Evolutionary conservation across 37 sponge, comb jelly and placozoan species (phyloP).

Genomic region (Crambe crambe): DNA sequence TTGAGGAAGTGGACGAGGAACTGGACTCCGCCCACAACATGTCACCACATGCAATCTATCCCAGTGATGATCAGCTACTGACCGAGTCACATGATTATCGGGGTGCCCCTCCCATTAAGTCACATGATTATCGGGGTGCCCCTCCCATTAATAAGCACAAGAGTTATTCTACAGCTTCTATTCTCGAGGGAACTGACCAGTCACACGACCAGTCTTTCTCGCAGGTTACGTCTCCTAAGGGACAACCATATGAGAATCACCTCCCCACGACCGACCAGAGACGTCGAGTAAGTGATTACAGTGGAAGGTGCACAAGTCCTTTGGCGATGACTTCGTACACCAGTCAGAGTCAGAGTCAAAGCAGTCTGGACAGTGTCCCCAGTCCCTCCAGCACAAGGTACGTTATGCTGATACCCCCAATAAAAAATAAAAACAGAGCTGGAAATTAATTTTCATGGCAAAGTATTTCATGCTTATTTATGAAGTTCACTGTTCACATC

Average conservation of each 20-base stretch:
- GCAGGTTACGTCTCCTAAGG: too few species aligned
- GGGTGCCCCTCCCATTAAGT: background rate
- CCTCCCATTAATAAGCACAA: background rate
- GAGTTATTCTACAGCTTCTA: too few species aligned
- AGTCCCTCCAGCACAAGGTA: too few species aligned
- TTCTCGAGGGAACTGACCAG: too few species aligned
- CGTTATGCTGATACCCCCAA: too few species aligned
- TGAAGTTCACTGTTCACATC: too few species aligned
- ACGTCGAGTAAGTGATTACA: background rate
- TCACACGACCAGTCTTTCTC: too few species aligned
- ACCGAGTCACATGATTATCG: background rate
- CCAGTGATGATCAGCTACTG: background rate
- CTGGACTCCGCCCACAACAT: background rate
- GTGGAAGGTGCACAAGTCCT: background rate
- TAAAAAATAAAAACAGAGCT: too few species aligned
- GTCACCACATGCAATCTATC: background rate
- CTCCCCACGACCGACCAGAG: background rate
- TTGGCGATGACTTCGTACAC: background rate
- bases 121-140: background rate
- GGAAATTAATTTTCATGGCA: too few species aligned
- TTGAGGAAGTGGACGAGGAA: background rate
- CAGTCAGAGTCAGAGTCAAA: background rate
- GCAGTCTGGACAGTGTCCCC: background rate
- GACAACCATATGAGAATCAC: too few species aligned
- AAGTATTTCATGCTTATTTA: too few species aligned